Percentiles rank a stretch among this genome's conserved stretches.
phyloP scores from a whole-genome alignment of 2,888 invertebrate species.

The Cerastis leucographa region DNA sequence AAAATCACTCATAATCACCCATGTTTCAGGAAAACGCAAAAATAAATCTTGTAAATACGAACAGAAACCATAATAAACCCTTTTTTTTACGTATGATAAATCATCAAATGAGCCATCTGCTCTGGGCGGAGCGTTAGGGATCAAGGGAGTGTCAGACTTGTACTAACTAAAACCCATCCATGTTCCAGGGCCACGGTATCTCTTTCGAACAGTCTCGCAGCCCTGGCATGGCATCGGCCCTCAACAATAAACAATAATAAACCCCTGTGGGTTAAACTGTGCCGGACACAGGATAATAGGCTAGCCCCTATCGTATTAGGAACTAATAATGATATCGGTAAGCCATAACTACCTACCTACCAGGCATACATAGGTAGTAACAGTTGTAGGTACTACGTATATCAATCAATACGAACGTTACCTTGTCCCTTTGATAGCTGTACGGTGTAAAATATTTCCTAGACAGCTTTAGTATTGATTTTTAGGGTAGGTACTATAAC shows the following conservation, averaged over 20 bases:
- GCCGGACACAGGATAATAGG: constrained; percentile 22
- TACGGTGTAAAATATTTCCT: constrained; percentile 17
- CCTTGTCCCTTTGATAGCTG: constrained; percentile 24
- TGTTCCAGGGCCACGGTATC: too few relatives aligned
- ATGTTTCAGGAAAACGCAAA: not conserved
- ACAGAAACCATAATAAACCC: constrained; percentile 9
- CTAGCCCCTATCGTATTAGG: constrained; percentile 6
- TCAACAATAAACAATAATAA: constrained; percentile 1
- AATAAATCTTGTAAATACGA: not conserved
- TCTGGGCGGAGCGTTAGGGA: too few relatives aligned
- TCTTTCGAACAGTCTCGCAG: too few relatives aligned
- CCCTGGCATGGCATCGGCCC: too few relatives aligned
- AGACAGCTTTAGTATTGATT: constrained; percentile 16
- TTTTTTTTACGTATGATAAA: too few relatives aligned
- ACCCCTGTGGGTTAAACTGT: constrained; percentile 24
- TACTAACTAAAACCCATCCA: too few relatives aligned
- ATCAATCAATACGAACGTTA: constrained; percentile 29
- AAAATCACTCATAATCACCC: not conserved
- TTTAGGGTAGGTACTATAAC: constrained; percentile 2
- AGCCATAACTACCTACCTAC: constrained; percentile 6
- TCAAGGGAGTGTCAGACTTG: too few relatives aligned
- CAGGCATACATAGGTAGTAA: not conserved
- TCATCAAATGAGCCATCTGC: too few relatives aligned
- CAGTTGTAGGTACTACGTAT: not conserved
- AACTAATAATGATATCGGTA: constrained; percentile 32